Evolutionary conservation across 1,140 invertebrate species (phyloP).

Genomic region (Pseudomyrmex concolor): DNA sequence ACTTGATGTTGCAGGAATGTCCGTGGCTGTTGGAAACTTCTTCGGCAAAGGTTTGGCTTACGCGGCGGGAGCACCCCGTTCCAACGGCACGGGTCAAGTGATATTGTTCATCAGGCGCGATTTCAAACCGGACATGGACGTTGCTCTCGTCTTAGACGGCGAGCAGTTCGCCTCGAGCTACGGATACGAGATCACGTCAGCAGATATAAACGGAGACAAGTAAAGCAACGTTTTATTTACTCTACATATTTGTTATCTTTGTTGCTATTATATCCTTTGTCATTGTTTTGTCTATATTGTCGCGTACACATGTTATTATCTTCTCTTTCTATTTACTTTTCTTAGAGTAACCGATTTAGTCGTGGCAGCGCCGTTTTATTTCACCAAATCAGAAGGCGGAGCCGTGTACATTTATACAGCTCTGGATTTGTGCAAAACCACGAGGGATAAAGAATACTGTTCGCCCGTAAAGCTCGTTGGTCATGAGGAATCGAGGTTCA

Average conservation of each 20-base stretch:
- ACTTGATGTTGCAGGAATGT: slow-evolving; percentile 89
- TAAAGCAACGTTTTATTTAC: slow-evolving; percentile 81
- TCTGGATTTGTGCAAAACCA: slow-evolving; percentile 75
- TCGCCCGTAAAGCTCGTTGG: slow-evolving; percentile 82
- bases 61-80: slow-evolving; percentile 94
- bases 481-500: slow-evolving; percentile 81
- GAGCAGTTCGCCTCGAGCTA: slow-evolving; percentile 95
- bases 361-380: slow-evolving; percentile 96
- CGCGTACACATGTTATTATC: not conserved
- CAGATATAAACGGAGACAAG: slow-evolving; percentile 95
- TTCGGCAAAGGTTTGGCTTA: slow-evolving; percentile 89
- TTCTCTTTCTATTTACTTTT: slow-evolving; percentile 68
- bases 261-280: slow-evolving; percentile 79
- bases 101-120: slow-evolving; percentile 90
- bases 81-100: slow-evolving; percentile 94
- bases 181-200: slow-evolving; percentile 93
- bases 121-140: slow-evolving; percentile 87
- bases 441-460: slow-evolving; percentile 75
- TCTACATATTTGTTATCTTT: not conserved
- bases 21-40: slow-evolving; percentile 93
- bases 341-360: slow-evolving; percentile 92
- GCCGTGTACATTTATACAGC: slow-evolving; percentile 96
- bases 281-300: not conserved
- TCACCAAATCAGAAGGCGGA: slow-evolving; percentile 91
- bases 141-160: slow-evolving; percentile 89